Evolutionary conservation across 2,113 vertebrate species (phyloP), one percentile per base, ranked within the genome.

Genomic region (Sylvietta virens): DNA sequence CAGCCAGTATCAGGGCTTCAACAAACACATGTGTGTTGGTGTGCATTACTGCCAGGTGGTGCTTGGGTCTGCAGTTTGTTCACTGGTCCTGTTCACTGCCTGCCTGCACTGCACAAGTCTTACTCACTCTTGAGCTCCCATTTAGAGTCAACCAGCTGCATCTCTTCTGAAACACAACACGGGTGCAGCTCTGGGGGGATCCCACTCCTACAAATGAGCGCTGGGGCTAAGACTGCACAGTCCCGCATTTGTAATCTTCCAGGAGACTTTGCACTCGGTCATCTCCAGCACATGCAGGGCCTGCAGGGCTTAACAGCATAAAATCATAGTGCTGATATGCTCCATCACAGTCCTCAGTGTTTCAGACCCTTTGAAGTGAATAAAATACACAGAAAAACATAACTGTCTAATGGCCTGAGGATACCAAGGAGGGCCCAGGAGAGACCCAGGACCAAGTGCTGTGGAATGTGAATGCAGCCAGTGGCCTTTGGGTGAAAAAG

Each of bases 41-140:
- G 20, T 3, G 18, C 15, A 7, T 40, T 21, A 19, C 47, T 40
- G 15, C 42, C 42, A 54, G 47, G 40, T 44, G 65, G 13, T 27
- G 33, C n/a, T 70, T 31, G 23, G 56, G 9, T 81, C 37, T 67
- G n/a, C 4, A 5, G 19, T 51, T 81, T 51, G 5, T 60, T 18
- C 7, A 0, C n/a, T 48, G n/a, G 62, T 67, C 37, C 45, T 0
- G 0, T 7, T 28, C 15, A 15, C 20, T 53, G 22, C 47, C 74
- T 64, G 35, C 9, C 24, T 67, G 26, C 12, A 10, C 22, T 73
- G 45, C 16, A 73, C 39, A 54, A 69, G 53, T 37, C 11, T 48
- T 42, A 17, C 9, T 56, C 48, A 31, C 9, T 73, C 35, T 16
- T 86, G 53, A 15, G 20, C 11, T 83, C 14, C 27, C 26, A 50